Percentiles rank a stretch among this genome's conserved stretches.
Conservation (phyloP, 2,888 invertebrate species). For the Drosophila yooni region DNA sequence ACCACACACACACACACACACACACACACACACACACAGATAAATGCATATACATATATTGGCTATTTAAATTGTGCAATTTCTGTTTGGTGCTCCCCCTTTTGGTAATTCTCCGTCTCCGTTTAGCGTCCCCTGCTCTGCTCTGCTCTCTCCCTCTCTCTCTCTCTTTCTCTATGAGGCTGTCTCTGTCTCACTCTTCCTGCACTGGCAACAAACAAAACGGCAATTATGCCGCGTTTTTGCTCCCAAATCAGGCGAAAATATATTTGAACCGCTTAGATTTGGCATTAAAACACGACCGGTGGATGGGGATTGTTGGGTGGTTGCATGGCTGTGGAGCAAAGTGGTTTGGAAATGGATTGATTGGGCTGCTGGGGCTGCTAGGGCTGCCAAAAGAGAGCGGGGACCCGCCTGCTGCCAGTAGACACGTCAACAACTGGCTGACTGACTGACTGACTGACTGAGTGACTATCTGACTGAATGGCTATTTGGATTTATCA, state of each 20-base stretch:
- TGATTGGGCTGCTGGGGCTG: conserved; percentile 61
- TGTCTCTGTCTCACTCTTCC: conserved; percentile 1
- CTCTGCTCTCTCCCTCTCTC: background rate
- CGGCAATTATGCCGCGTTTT: conserved; percentile 80
- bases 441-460: conserved; percentile 1
- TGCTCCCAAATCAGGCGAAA: conserved; percentile 73
- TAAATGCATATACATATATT: conserved; percentile 34
- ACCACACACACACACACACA: conserved; percentile 12
- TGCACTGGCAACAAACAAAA: conserved; percentile 61
- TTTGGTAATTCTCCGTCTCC: conserved; percentile 18
- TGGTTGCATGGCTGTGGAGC: conserved; percentile 31
- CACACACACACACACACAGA: conserved; percentile 10
- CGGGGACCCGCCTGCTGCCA: conserved; percentile 27
- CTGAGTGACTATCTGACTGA: conserved; percentile 4
- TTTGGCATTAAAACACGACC: conserved; percentile 71
- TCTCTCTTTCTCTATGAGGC: background rate
- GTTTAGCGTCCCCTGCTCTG: conserved; percentile 3
- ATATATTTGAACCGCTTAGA: conserved; percentile 81
- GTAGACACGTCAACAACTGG: conserved; percentile 48
- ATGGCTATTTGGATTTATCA: conserved; percentile 32
- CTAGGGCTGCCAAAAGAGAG: conserved; percentile 26
- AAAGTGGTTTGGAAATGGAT: conserved; percentile 51
- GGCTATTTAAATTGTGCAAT: conserved; percentile 72
- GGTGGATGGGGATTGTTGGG: conserved; percentile 23
- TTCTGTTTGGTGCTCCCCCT: conserved; percentile 52